phyloP scores from a whole-genome alignment of 2,888 invertebrate genomes.

The Aphodius granarius region DNA sequence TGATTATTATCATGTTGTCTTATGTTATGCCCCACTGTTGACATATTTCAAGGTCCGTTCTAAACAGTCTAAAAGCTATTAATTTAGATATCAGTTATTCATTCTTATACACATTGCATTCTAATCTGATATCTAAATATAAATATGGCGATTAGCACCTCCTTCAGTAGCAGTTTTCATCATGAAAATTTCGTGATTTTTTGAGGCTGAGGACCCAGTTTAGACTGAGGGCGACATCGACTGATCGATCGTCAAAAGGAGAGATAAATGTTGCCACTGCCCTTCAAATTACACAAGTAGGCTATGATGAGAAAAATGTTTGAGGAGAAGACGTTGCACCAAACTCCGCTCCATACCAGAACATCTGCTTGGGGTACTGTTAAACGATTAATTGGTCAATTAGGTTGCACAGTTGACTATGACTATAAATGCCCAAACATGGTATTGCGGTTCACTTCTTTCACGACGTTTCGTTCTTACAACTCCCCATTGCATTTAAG shows the following conservation, averaged over 20 bases:
- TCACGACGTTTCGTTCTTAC: constrained; percentile 56
- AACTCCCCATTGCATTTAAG: constrained; percentile 55
- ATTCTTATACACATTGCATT: too few relatives aligned
- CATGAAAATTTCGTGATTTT: neutral
- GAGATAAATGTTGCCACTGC: neutral
- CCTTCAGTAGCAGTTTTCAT: too few relatives aligned
- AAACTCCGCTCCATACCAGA: constrained; percentile 11
- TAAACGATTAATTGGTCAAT: constrained; percentile 33
- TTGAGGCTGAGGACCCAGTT: neutral
- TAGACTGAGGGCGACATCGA: constrained; percentile 2
- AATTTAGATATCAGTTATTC: too few relatives aligned
- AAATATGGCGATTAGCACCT: too few relatives aligned
- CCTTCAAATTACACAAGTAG: neutral
- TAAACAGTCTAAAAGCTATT: too few relatives aligned
- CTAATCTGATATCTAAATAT: too few relatives aligned
- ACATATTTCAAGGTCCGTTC: too few relatives aligned
- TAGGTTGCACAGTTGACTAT: constrained; percentile 28
- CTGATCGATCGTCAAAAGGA: constrained; percentile 7
- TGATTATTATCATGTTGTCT: too few relatives aligned
- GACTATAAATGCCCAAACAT: constrained; percentile 47
- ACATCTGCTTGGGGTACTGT: constrained; percentile 22
- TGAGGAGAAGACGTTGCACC: constrained; percentile 8
- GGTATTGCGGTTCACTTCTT: constrained; percentile 58
- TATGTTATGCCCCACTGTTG: too few relatives aligned
- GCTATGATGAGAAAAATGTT: constrained; percentile 2